Base-by-base conservation (phyloP, 1,140 invertebrate species). In the Bombyx mandarina region DNA sequence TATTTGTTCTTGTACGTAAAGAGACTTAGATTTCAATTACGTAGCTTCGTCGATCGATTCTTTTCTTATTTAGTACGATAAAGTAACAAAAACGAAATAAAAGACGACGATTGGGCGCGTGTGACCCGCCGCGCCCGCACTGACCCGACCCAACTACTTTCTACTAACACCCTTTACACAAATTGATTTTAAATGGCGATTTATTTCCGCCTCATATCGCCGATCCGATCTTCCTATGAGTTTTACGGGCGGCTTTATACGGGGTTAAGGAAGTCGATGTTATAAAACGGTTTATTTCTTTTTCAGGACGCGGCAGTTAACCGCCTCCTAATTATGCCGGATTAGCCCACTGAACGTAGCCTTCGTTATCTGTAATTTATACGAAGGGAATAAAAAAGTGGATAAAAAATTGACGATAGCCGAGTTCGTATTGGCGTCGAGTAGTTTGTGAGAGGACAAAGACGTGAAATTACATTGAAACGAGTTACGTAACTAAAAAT, bases 161-260 rank as follows among this genome's bases (percentile, higher is more conserved):
- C 69, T 60, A 56, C 55, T 64, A 52, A 69, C 68, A 67, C 70
- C 79, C 79, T 81, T 35, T 77, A 86, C 82, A 86, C 83, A 86
- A 86, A 86, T 86, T 86, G 83, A 85, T 86, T 86, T 86, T 85
- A 86, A 86, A 86, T 81, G 80, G 76, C 82, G 79, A 65, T 65
- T 65, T 65, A 65, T 65, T 65, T 65, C 63, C 82, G 80, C 72
- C 72, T 71, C 83, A 86, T 86, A 86, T 86, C 83, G 75, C 67
- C 67, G 75, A 79, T 73, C 83, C 82, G 79, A 86, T 86, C 83
- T 86, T 77, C 73, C 77, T 83, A 78, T 84, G 78, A 83, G 82
- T 86, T 83, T 83, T 81, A 86, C 79, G 73, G 77, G 62, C 67
- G 81, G 81, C 77, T 82, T 86, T 84, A 84, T 75, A 68, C 74